Evolutionary conservation across 1,140 invertebrate species (phyloP), one percentile per base, ranked within the genome.

Genomic region (Musca domestica): DNA sequence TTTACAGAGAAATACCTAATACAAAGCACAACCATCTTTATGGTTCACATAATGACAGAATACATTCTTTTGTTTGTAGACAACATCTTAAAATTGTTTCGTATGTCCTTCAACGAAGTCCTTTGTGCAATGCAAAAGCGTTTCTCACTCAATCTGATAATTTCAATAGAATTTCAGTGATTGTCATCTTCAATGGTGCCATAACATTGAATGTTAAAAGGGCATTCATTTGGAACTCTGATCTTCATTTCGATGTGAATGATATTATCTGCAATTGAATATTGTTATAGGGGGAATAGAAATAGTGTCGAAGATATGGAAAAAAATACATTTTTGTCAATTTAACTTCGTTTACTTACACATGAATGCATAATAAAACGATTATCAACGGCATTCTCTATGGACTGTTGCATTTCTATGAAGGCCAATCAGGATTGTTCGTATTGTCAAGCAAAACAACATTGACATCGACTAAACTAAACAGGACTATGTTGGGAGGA

Each of bases 341-440:
- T 41, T 41, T 41, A 7, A 10, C 34, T 41, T 41, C 34, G 34
- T 41, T 41, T 41, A 61, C 27, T 61, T 23, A 61, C 56, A 61
- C 56, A 34, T 61, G 56, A 61, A 61, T 41, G 56, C 56, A 61
- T 61, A 61, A 61, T 61, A 61, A 61, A 61, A 61, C 56, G 56
- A 61, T 61, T 61, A 61, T 61, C 56, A 61, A 34, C 12, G 56
- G n/a, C 20, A 61, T 61, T 61, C 2, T 61, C 34, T 61, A 15
- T 61, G 27, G 27, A 61, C 22, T 56, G 56, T 34, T 19, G 56
- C 56, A 25, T 10, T 27, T 41, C 34, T 2, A 12, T 5, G 34
- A 41, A 41, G 34, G 34, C 2, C 10, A 5, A 41, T 41, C 6
- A 12, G 12, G 4, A 41, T 41, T 41, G 12, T 41, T 41, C 10